Evolutionary conservation across 2,113 vertebrate genomes (phyloP).

Genomic region (Neopipo cinnamomea): DNA sequence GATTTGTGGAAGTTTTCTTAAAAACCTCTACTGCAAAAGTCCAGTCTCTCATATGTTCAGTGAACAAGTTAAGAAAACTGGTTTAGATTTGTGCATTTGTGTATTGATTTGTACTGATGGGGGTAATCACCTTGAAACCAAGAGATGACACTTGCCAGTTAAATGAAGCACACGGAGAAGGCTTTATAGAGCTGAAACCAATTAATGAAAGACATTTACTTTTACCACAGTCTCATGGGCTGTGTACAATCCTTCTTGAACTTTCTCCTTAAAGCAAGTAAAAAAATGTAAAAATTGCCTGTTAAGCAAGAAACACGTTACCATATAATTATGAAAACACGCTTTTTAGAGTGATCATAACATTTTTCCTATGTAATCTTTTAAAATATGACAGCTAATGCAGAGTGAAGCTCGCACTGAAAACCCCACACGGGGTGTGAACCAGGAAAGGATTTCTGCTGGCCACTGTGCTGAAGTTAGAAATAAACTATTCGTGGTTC

Average conservation of each 20-base stretch:
- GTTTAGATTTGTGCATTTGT: neutral
- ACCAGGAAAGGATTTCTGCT: neutral
- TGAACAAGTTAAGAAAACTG: neutral
- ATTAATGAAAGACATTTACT: neutral
- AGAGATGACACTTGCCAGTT: neutral
- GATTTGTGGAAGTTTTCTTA: too few species aligned
- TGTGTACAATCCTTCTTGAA: neutral
- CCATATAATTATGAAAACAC: neutral
- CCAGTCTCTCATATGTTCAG: neutral
- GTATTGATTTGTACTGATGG: neutral
- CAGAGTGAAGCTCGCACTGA: neutral
- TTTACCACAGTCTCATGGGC: neutral
- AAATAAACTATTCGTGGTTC: neutral
- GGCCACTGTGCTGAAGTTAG: neutral
- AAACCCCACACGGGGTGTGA: neutral
- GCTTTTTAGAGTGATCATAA: neutral
- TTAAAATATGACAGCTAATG: neutral
- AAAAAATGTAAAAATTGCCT: neutral
- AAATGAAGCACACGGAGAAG: rapidly evolving
- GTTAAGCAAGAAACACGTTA: neutral
- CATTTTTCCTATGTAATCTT: neutral
- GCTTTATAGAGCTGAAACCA: neutral
- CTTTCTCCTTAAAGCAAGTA: neutral
- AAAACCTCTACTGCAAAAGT: neutral
- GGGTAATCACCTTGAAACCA: neutral